Percentiles rank a stretch among this genome's conserved stretches.
Conservation (phyloP, 2,113 vertebrate genomes). For the Geothlypis trichas region DNA sequence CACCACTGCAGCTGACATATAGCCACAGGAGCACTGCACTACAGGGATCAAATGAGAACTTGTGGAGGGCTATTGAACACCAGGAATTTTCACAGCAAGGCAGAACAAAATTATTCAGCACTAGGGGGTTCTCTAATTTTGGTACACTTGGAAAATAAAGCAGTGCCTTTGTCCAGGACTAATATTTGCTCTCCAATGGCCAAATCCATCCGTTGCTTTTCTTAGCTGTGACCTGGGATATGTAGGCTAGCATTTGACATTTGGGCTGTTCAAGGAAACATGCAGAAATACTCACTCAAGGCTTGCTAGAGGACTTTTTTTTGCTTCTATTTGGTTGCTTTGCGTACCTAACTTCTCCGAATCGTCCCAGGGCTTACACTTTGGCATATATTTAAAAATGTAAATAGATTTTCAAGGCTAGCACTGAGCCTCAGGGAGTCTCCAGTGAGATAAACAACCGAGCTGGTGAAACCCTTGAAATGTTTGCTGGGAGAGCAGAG, state of each 20-base stretch:
- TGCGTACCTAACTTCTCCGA: background rate
- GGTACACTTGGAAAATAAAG: slow-evolving; percentile 32
- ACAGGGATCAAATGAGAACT: slow-evolving; percentile 61
- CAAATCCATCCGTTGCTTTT: background rate
- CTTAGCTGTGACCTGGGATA: background rate
- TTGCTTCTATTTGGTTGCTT: background rate
- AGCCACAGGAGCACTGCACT: slow-evolving; percentile 39
- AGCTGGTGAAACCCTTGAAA: slow-evolving; percentile 13
- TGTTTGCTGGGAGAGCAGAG: background rate
- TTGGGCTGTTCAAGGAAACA: background rate
- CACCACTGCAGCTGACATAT: slow-evolving; percentile 46
- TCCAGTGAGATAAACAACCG: background rate
- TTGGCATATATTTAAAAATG: slow-evolving; percentile 20
- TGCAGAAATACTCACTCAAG: background rate
- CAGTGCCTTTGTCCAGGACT: slow-evolving; percentile 20
- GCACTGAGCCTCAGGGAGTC: background rate
- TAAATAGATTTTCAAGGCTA: slow-evolving; percentile 37
- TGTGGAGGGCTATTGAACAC: slow-evolving; percentile 63
- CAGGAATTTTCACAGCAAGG: slow-evolving; percentile 62
- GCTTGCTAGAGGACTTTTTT: background rate
- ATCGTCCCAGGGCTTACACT: background rate
- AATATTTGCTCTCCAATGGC: background rate
- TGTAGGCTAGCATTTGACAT: background rate
- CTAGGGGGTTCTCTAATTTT: slow-evolving; percentile 61
- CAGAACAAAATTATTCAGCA: slow-evolving; percentile 61